phyloP scores from a whole-genome alignment of 2,888 invertebrate species.

The Choreutis nemorana region DNA sequence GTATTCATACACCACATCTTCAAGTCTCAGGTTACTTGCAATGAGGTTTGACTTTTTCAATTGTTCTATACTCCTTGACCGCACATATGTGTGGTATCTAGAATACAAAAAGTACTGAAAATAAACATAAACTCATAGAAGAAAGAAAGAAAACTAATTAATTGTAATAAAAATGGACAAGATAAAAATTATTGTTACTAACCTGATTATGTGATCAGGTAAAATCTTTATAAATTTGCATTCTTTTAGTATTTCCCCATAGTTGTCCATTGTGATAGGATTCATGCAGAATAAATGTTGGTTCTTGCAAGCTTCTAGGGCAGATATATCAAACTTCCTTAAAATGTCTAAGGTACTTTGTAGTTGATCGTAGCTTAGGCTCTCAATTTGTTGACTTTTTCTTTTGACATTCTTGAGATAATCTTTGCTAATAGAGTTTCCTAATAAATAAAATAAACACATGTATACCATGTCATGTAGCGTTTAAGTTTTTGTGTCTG shows the following conservation, averaged over 20 bases:
- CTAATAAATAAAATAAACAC: slow-evolving; percentile 23
- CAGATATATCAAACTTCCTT: slow-evolving; percentile 46
- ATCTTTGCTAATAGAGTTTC: slow-evolving; percentile 22
- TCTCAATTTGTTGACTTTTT: slow-evolving; percentile 39
- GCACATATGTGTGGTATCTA: slow-evolving; percentile 52
- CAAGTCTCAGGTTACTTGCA: slow-evolving; percentile 26
- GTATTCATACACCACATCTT: slow-evolving; percentile 28
- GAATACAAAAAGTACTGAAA: slow-evolving; percentile 10
- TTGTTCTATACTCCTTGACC: slow-evolving; percentile 31
- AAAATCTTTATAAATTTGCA: slow-evolving; percentile 61
- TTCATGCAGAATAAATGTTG: slow-evolving; percentile 67
- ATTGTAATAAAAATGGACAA: neutral
- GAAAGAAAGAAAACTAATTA: neutral
- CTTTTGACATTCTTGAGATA: slow-evolving; percentile 24
- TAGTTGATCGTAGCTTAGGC: slow-evolving; percentile 28
- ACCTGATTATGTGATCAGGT: slow-evolving; percentile 49
- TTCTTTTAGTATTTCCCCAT: slow-evolving; percentile 68
- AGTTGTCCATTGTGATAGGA: slow-evolving; percentile 66
- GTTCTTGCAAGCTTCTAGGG: slow-evolving; percentile 57
- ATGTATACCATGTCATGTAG: neutral
- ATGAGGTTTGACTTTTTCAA: slow-evolving; percentile 40
- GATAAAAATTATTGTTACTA: slow-evolving; percentile 6
- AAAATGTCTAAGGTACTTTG: slow-evolving; percentile 36
- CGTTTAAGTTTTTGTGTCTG: slow-evolving; percentile 1
- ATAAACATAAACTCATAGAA: neutral